phyloP scores from a whole-genome alignment of 2,113 vertebrate genomes.

The Ursus arctos region DNA sequence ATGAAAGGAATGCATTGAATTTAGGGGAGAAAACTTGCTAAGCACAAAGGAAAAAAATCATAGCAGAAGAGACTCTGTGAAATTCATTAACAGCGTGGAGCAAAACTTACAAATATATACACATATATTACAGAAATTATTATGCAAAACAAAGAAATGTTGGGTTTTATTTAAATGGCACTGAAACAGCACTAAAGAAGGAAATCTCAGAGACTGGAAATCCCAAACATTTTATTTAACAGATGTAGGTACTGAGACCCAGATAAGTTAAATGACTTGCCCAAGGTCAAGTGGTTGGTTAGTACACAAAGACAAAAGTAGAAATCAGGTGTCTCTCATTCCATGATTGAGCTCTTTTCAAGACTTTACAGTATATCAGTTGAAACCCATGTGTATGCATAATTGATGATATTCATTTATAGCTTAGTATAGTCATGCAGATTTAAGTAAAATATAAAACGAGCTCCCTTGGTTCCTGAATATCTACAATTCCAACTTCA shows the following conservation, averaged over 20 bases:
- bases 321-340: not conserved
- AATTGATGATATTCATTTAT: not conserved
- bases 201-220: not conserved
- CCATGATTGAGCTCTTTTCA: not conserved
- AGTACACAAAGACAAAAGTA: not conserved
- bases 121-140: not conserved
- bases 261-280: not conserved
- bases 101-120: not conserved
- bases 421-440: not conserved
- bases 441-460: conserved; percentile 11
- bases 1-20: not conserved
- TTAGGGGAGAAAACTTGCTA: not conserved
- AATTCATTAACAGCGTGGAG: not conserved
- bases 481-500: not conserved
- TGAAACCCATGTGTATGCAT: not conserved
- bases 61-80: not conserved
- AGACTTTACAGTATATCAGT: not conserved
- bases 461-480: not conserved
- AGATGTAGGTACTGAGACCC: not conserved
- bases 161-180: not conserved
- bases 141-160: not conserved
- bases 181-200: not conserved
- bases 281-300: not conserved
- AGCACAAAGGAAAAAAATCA: not conserved
- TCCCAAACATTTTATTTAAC: not conserved